These are phyloP conservation scores for Nymphalis urticae DNA, from an alignment of 2,888 invertebrate genomes.

Conservation along the genomic window DNA sequence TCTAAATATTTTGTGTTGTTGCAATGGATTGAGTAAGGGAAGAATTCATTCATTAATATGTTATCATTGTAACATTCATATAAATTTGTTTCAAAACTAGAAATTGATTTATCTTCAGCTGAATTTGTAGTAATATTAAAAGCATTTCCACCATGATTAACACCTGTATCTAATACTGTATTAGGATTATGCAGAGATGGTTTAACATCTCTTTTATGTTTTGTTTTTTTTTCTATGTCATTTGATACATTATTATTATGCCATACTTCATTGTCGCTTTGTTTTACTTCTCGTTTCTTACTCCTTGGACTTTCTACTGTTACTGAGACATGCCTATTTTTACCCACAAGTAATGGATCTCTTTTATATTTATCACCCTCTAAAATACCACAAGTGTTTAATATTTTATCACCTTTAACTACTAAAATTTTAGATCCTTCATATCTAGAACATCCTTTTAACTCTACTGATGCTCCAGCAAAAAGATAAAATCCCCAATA, in stretches of 20 bases:
- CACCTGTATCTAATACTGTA: constrained; percentile 85
- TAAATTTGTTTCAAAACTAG: constrained; percentile 90
- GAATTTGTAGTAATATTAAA: constrained; percentile 76
- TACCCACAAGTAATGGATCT: constrained; percentile 81
- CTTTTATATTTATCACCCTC: constrained; percentile 86
- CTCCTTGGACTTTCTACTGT: constrained; percentile 65
- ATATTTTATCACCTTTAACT: constrained; percentile 88
- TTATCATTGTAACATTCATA: constrained; percentile 88
- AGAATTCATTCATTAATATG: constrained; percentile 86
- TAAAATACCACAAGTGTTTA: constrained; percentile 89
- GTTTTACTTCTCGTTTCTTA: constrained; percentile 33
- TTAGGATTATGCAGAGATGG: constrained; percentile 69
- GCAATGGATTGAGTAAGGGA: constrained; percentile 86
- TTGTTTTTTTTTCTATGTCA: constrained; percentile 37
- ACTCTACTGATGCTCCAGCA: constrained; percentile 87
- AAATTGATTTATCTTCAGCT: constrained; percentile 85
- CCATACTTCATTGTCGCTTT: constrained; percentile 17
- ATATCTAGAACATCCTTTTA: constrained; percentile 90
- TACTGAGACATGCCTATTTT: constrained; percentile 80
- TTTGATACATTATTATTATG: constrained; percentile 31
- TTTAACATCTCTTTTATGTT: constrained; percentile 60
- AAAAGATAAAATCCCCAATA: constrained; percentile 94
- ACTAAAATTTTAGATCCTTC: constrained; percentile 90
- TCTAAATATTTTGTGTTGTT: constrained; percentile 86
- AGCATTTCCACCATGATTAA: constrained; percentile 89